phyloP scores from a whole-genome alignment of 2,888 invertebrate species.

The Dendrolimus pini region DNA sequence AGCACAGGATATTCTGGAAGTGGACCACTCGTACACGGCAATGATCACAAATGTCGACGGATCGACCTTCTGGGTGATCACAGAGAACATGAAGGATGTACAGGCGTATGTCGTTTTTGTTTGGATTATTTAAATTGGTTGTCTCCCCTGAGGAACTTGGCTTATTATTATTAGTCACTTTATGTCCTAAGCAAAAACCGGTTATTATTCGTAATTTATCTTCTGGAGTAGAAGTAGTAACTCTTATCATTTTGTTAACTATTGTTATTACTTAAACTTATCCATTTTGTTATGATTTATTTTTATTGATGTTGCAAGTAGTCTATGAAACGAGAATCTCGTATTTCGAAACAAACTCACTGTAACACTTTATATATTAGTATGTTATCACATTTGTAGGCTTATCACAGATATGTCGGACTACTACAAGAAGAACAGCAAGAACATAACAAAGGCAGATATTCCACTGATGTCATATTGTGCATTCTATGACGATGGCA shows the following conservation, averaged over 20 bases:
- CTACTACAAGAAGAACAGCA: conserved; percentile 32
- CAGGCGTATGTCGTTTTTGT: conserved; percentile 24
- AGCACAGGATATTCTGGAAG: conserved; percentile 40
- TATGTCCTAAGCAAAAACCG: background rate
- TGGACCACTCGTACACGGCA: conserved; percentile 38
- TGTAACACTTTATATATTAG: too few relatives aligned
- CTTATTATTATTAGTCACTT: background rate
- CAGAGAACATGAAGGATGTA: conserved; percentile 31
- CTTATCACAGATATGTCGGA: conserved; percentile 41
- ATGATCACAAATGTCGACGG: conserved; percentile 47
- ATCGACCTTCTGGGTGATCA: conserved; percentile 45
- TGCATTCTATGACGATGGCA: conserved; percentile 40
- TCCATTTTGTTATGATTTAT: too few relatives aligned
- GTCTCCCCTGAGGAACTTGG: too few relatives aligned
- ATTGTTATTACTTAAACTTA: too few relatives aligned
- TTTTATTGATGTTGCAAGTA: too few relatives aligned
- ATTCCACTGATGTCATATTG: conserved; percentile 39
- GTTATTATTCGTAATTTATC: too few relatives aligned
- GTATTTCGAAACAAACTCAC: too few relatives aligned
- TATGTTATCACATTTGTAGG: conserved; percentile 19
- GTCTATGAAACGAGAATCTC: too few relatives aligned
- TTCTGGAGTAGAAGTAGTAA: too few relatives aligned
- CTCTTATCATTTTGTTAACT: too few relatives aligned
- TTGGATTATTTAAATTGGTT: too few relatives aligned
- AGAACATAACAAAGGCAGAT: conserved; percentile 24